phyloP scores from a whole-genome alignment of 2,888 invertebrate species.

The Deilephila elpenor region DNA sequence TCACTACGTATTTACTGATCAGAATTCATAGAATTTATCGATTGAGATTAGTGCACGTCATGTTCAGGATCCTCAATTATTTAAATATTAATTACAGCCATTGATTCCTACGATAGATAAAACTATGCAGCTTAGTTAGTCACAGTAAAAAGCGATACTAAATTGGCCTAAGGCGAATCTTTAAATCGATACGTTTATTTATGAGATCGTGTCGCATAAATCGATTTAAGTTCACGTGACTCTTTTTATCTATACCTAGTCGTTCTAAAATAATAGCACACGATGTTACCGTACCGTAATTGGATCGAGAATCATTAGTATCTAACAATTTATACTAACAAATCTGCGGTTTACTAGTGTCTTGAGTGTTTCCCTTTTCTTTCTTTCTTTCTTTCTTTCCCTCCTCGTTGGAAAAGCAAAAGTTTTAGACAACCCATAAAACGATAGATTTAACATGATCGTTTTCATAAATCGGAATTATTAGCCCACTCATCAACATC shows the following conservation, averaged over 20 bases:
- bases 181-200: constrained; percentile 1
- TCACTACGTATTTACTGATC: too few species aligned
- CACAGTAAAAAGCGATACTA: background rate
- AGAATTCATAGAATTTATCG: too few species aligned
- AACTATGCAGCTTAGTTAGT: background rate
- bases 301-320: background rate
- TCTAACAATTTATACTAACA: background rate
- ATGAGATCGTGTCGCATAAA: background rate
- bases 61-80: too few species aligned
- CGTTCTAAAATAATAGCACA: background rate
- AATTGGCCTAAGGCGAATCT: background rate
- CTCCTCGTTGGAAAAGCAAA: too few species aligned
- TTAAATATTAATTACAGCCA: background rate
- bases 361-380: too few species aligned
- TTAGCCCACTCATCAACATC: too few species aligned
- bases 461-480: too few species aligned
- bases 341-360: too few species aligned
- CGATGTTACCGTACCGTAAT: background rate
- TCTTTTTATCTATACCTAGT: background rate
- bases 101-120: background rate
- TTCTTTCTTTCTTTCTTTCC: too few species aligned
- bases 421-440: too few species aligned
- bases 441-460: too few species aligned
- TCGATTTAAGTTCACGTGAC: background rate
- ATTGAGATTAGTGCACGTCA: too few species aligned